Base-by-base conservation (phyloP, 2,888 invertebrate species). In the Eledona agricola region DNA sequence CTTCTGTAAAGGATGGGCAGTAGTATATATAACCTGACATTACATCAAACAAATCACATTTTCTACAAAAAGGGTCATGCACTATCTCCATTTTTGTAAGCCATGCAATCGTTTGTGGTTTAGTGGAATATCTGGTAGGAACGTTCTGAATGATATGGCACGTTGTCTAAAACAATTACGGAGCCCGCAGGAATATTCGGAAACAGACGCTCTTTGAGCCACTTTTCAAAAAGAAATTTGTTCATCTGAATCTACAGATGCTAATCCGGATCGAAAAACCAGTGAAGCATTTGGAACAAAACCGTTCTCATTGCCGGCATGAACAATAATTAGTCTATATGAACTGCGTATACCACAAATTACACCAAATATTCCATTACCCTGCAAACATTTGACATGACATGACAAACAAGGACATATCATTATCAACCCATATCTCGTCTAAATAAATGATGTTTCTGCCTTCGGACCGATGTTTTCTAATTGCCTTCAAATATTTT, bases 121-220 rank as follows among this genome's bases (percentile, higher is more conserved):
- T 4, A 4, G 20, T 43, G 10, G 35, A 34, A 17, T 25, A 26
- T 17, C 25, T 45, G 23, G 46, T 45, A 4, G 58, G 55, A 11
- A 26, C 16, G 10, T n/a, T 31, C 35, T 1, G 47, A 53, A 20
- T 56, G 52, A 19, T 52, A 56, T 2, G 58, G 45, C 1, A 55
- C 55, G 38, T 60, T 59, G 17, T 60, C 58, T 16, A 60, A 45
- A 25, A 59, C 51, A 23, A 59, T 60, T 11, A 60, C 55, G 9
- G 43, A 47, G 22, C 50, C 42, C n/a, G 43, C 47, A 4, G 20
- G 26, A 25, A 58, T 29, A 43, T 55, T 55, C 23, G 49, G 51
- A 11, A 57, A 40, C 3, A 57, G 20, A 20, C 51, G 54, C 10
- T 55, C 43, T 9, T 35, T 29, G 9, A 49, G 31, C 55, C 54